Percentiles rank a stretch among this genome's conserved stretches.
Evolutionary conservation across 2,888 invertebrate species (phyloP).

Genomic region (Chloroclysta siterata): DNA sequence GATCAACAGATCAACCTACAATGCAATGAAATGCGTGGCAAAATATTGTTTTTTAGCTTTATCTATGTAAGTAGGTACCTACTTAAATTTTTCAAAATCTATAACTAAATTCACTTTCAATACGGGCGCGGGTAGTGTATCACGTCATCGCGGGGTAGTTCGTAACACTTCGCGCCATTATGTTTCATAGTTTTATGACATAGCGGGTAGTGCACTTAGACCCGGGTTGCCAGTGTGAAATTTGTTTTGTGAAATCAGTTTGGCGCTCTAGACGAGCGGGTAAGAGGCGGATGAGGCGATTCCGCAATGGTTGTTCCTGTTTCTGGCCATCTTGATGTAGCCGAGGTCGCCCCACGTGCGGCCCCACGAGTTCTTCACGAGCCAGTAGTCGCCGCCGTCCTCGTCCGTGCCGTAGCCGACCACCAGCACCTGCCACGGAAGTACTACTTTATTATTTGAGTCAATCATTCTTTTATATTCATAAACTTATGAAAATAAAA

Average conservation of each 20-base stretch:
- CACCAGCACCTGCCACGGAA: constrained; percentile 87
- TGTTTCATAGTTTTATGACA: no score
- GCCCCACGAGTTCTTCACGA: constrained; percentile 95
- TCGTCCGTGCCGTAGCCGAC: constrained; percentile 93
- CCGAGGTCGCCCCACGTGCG: constrained; percentile 92
- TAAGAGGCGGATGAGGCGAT: constrained; percentile 93
- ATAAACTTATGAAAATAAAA: no score
- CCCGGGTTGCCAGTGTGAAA: no score
- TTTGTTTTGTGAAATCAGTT: no score
- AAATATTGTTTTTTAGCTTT: background rate
- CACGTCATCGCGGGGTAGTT: no score
- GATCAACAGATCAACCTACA: background rate
- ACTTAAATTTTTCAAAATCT: no score
- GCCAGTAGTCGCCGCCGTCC: constrained; percentile 91
- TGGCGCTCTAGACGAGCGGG: constrained; percentile 94
- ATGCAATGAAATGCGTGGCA: constrained; percentile 13
- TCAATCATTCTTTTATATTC: no score
- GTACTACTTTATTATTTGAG: no score
- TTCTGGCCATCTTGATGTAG: constrained; percentile 95
- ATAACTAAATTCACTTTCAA: no score
- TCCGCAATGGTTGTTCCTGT: constrained; percentile 93
- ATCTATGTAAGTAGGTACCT: background rate
- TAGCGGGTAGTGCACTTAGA: background rate
- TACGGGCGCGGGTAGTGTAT: background rate
- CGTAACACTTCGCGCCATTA: no score